Conservation (phyloP, 1,140 invertebrate genomes). For the Parapsyche elsis region DNA sequence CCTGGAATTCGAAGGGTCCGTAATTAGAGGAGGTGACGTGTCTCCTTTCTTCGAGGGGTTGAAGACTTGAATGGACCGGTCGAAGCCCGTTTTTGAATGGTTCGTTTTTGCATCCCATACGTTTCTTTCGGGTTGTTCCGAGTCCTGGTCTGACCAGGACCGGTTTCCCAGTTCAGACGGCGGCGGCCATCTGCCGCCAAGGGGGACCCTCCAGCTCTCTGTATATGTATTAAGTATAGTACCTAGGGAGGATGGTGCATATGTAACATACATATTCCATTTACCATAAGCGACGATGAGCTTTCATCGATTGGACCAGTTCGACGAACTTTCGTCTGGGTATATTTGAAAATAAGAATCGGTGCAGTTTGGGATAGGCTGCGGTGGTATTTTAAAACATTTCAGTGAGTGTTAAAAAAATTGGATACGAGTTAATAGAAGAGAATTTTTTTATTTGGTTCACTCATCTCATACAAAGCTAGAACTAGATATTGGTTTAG, state of each 20-base stretch:
- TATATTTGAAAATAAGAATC: not conserved
- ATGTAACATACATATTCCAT: not conserved
- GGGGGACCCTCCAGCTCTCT: not conserved
- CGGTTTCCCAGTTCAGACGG: slow-evolving; percentile 40
- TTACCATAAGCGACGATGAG: not conserved
- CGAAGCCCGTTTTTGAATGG: not conserved
- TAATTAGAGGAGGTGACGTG: no score
- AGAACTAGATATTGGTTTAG: no score
- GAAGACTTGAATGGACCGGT: no score
- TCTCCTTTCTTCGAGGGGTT: no score
- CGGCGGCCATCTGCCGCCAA: slow-evolving; percentile 35
- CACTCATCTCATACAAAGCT: no score
- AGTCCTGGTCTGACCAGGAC: slow-evolving; percentile 15
- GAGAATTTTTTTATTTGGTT: no score
- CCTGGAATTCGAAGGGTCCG: no score
- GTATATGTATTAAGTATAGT: not conserved
- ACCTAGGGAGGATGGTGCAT: not conserved
- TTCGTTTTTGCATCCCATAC: not conserved
- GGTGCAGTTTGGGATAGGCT: not conserved
- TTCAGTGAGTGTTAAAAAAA: no score
- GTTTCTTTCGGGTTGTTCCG: not conserved
- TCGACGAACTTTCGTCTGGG: not conserved
- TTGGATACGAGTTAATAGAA: no score
- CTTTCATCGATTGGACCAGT: not conserved
- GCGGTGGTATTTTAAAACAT: no score